Base-by-base conservation (phyloP, 1,140 invertebrate genomes). In the Hestina assimilis region DNA sequence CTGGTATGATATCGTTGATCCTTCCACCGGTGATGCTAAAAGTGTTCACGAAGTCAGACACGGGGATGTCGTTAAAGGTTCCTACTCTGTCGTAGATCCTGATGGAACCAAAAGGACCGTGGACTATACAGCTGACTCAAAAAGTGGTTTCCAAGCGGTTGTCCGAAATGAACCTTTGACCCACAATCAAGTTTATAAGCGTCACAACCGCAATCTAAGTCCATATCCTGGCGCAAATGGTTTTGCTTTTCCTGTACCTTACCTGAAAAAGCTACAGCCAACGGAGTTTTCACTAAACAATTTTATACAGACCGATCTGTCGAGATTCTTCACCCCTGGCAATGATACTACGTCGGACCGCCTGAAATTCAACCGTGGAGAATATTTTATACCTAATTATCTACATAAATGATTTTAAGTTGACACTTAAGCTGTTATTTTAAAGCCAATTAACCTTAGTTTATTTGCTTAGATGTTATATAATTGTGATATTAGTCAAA, bases 31-130 rank as follows among this genome's bases (percentile, higher is more conserved):
- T 8, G 92, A 93, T 57, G 87, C 89, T 9, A 92, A 93, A 68
- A 90, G 89, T 46, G 89, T 92, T 51, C 79, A 90, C 28, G 92
- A 93, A 76, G 55, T 83, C 5, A 86, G 91, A 41, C 88, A 89
- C 56, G 92, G 91, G 4, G 90, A 92, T 59, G 76, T 89, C 7
- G 92, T 93, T 9, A 87, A 87, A 29, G 92, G 92, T 20, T 80
- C 85, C 8, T 92, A 92, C 63, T 89, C 89, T 21, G 75, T 92
- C 2, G 66, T 92, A 19, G 91, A 92, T 59, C 89, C 92, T 8
- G 92, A 95, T 72, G 93, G 93, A 6, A 93, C 90, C 24, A 85
- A 90, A 41, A 90, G 93, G 21, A 92, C 91, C 23, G 94, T 94
- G 3, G 90, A 93, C 24, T 95, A 95, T 79, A 93, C 91, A 2